Conservation (phyloP, 2,888 invertebrate species). For the Blomia tropicalis region DNA sequence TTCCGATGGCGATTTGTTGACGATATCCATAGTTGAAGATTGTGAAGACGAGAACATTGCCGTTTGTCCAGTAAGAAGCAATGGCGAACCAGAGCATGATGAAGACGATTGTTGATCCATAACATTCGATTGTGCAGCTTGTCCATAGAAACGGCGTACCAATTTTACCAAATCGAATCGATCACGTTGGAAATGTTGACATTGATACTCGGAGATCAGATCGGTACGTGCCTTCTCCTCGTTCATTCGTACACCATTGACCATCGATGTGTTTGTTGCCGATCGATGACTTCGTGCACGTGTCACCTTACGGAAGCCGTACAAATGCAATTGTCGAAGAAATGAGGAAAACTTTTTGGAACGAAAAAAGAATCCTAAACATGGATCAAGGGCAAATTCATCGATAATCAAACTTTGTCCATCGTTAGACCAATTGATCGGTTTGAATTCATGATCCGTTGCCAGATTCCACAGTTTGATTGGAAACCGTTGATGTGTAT, state of each 20-base stretch:
- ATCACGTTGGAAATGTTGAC: background rate
- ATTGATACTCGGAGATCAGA: background rate
- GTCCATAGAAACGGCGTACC: background rate
- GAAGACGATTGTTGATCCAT: no score
- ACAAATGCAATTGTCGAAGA: slow-evolving; percentile 8
- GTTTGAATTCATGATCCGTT: background rate
- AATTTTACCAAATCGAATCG: background rate
- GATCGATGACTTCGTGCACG: background rate
- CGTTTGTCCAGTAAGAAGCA: no score
- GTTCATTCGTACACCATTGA: background rate
- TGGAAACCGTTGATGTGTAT: slow-evolving; percentile 8
- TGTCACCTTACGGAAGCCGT: slow-evolving; percentile 7
- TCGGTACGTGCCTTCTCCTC: background rate
- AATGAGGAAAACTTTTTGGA: slow-evolving; percentile 14
- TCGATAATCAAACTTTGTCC: slow-evolving; percentile 3
- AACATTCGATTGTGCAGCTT: no score
- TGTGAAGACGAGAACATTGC: no score
- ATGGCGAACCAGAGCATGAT: no score
- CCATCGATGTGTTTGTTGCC: background rate
- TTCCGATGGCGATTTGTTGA: no score
- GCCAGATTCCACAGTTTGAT: slow-evolving; percentile 12
- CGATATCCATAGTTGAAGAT: no score
- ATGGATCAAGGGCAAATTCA: background rate
- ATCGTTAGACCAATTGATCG: slow-evolving; percentile 1
- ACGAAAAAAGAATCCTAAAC: slow-evolving; percentile 3